Conservation (phyloP, 2,113 vertebrate genomes). For the Rattus rattus region DNA sequence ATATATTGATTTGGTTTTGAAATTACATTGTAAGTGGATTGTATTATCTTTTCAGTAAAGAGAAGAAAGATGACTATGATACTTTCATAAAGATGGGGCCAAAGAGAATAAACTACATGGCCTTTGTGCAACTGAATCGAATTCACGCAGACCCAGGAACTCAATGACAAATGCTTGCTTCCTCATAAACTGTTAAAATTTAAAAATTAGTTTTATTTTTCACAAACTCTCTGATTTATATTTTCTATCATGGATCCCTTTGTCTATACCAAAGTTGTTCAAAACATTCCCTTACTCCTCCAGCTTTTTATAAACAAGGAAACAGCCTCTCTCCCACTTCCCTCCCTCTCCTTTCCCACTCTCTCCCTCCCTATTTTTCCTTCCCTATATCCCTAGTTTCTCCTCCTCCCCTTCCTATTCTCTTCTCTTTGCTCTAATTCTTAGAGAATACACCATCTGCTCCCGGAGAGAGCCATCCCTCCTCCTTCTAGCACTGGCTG, state of each 20-base stretch:
- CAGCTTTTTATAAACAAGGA: not conserved
- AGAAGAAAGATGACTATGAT: not conserved
- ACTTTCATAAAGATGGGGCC: not conserved
- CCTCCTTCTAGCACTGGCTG: no score
- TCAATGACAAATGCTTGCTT: not conserved
- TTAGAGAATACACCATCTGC: not conserved
- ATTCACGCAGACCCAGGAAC: not conserved
- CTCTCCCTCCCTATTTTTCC: no score
- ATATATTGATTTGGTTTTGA: conserved; percentile 24
- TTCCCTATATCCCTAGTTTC: not conserved
- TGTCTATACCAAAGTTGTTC: not conserved
- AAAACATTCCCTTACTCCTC: not conserved
- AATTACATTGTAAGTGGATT: conserved; percentile 1
- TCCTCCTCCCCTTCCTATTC: not conserved
- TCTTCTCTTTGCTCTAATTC: not conserved
- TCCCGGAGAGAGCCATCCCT: not conserved
- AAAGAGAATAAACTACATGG: not conserved
- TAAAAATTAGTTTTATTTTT: conserved; percentile 30
- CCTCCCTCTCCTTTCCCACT: not conserved
- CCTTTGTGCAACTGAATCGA: not conserved
- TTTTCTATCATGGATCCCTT: not conserved
- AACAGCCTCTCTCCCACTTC: not conserved
- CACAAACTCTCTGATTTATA: not conserved
- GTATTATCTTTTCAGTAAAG: conserved; percentile 6
- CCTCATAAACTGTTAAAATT: not conserved